phyloP scores from a whole-genome alignment of 2,113 vertebrate species.

The Theristicus caerulescens region DNA sequence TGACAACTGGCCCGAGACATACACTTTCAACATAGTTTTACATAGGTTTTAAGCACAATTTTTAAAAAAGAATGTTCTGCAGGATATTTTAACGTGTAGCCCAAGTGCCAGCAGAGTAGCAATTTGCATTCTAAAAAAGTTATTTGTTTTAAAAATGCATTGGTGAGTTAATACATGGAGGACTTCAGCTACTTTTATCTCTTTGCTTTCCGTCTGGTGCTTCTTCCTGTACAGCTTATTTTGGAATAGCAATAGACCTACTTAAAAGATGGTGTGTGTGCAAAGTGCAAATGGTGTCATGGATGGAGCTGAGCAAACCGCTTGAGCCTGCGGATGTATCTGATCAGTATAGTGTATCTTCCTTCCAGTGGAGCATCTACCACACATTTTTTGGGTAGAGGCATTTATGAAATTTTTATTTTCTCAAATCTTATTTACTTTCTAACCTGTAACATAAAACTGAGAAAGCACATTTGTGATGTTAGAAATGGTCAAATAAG shows the following conservation, averaged over 20 bases:
- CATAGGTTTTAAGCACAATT: neutral
- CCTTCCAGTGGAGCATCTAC: neutral
- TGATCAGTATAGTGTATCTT: neutral
- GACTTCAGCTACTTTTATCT: neutral
- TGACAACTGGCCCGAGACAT: neutral
- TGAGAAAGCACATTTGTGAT: neutral
- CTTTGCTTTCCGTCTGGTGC: neutral
- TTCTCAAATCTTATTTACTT: neutral
- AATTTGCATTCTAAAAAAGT: neutral
- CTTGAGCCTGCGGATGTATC: neutral
- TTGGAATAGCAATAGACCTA: neutral
- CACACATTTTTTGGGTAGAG: neutral
- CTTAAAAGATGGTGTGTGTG: neutral
- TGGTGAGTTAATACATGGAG: neutral
- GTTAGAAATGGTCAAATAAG: neutral
- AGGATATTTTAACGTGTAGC: neutral
- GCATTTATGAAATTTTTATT: neutral
- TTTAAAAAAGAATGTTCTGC: neutral
- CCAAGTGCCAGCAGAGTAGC: neutral
- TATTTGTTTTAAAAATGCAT: neutral
- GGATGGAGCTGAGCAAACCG: neutral
- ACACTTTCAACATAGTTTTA: neutral
- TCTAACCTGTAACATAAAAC: neutral
- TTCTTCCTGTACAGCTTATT: neutral
- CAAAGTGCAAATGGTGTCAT: neutral